phyloP scores from a whole-genome alignment of 2,797 vertebrate genomes.

The Rhyacichthys aspro region DNA sequence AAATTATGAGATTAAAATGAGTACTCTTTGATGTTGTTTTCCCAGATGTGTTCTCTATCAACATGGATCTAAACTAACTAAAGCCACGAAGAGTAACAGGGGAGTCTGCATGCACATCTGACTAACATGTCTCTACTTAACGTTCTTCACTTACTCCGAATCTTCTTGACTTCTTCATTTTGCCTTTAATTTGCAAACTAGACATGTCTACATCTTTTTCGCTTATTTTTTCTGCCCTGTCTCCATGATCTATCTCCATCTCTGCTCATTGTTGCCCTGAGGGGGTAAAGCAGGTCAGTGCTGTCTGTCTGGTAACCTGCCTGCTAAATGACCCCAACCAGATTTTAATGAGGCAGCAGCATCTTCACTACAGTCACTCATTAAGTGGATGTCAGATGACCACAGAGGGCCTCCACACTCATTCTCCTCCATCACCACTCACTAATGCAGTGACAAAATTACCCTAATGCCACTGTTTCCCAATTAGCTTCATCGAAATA shows the following conservation, averaged over 20 bases:
- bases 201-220: not conserved
- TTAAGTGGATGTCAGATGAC: slow-evolving; percentile 49
- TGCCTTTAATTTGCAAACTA: too few species aligned
- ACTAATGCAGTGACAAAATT: slow-evolving; percentile 18
- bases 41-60: not conserved
- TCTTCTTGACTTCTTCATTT: too few species aligned
- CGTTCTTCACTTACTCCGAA: too few species aligned
- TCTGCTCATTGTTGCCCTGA: slow-evolving; percentile 24
- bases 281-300: slow-evolving; percentile 18
- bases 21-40: slow-evolving; percentile 3
- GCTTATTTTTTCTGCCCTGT: not conserved
- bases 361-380: slow-evolving; percentile 44
- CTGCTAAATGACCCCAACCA: slow-evolving; percentile 38
- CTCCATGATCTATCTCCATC: slow-evolving; percentile 3
- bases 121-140: too few species aligned
- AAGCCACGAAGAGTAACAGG: too few species aligned
- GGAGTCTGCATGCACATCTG: too few species aligned
- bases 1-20: too few species aligned
- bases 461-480: slow-evolving; percentile 21
- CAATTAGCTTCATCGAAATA: slow-evolving; percentile 32
- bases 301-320: slow-evolving; percentile 21
- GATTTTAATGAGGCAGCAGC: slow-evolving; percentile 54
- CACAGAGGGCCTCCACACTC: slow-evolving; percentile 30
- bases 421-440: slow-evolving; percentile 39
- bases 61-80: too few species aligned